phyloP scores from a whole-genome alignment of 2,888 invertebrate species.

The Hyles lineata region DNA sequence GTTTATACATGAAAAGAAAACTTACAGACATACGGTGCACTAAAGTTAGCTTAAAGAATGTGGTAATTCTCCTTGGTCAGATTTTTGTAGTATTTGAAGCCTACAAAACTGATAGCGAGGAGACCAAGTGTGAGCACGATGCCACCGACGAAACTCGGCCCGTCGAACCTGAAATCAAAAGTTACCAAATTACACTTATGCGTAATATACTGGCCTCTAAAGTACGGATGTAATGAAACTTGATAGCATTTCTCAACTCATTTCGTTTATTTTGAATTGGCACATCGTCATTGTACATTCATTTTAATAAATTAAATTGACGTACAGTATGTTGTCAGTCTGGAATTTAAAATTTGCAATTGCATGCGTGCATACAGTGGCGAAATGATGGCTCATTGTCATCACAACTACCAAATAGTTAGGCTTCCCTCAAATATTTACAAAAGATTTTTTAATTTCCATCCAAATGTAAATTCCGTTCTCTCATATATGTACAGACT shows the following conservation, averaged over 20 bases:
- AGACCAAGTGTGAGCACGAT: slow-evolving; percentile 92
- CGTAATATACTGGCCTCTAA: slow-evolving; percentile 8
- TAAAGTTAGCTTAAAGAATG: slow-evolving; percentile 88
- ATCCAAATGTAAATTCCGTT: no score
- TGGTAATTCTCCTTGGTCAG: slow-evolving; percentile 94
- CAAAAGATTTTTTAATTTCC: no score
- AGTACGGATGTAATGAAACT: slow-evolving; percentile 6
- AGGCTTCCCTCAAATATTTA: no score
- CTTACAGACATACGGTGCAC: slow-evolving; percentile 61
- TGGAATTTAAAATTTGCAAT: no score
- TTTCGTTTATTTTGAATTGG: background rate
- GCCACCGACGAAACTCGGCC: slow-evolving; percentile 92
- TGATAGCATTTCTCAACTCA: background rate
- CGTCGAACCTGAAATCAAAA: slow-evolving; percentile 86
- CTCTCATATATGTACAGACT: no score
- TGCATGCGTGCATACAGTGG: no score
- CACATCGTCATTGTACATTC: no score
- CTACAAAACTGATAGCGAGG: slow-evolving; percentile 91
- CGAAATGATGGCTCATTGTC: no score
- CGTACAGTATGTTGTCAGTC: no score
- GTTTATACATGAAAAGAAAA: slow-evolving; percentile 23
- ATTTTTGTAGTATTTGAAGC: slow-evolving; percentile 94
- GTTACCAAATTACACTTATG: slow-evolving; percentile 27
- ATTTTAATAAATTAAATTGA: no score
- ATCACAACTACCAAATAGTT: no score